Base-by-base conservation (phyloP, 1,140 invertebrate species). In the Plodia interpunctella region DNA sequence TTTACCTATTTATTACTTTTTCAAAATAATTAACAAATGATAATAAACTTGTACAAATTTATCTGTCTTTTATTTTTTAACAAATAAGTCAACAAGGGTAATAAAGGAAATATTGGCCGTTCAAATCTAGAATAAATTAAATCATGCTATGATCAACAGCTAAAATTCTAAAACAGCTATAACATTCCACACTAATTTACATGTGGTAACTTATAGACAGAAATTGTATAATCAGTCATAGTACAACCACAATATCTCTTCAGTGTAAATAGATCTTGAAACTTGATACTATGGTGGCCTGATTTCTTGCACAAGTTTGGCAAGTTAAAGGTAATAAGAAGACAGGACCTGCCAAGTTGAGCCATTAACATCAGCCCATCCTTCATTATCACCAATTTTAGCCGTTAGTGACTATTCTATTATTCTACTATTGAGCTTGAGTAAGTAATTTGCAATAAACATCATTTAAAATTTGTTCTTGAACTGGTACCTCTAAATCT, bases 31-130 rank as follows among this genome's bases (percentile, higher is more conserved):
- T 78, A 80, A 78, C 76, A 81, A 83, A 87, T 78, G 74, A 84
- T 32, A 87, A 78, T 87, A 81, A 81, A 85, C 62, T 80, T 87
- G 86, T 89, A 89, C 83, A 88, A 87, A 86, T 80, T 76, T 70
- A 66, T 50, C 56, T 44, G 13, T n/a, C 10, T 17, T 38, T 56
- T 68, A 75, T 68, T 79, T 78, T 86, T 78, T 35, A 70, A 50
- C 20, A 53, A 20, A 60, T 25, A 3, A 32, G 30, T 32, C 19
- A 66, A 38, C 21, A 30, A 57, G 15, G 52, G 15, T 54, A 54
- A 32, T 56, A 65, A 51, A 63, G 49, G 20, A 54, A 60, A 57
- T 60, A 20, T 19, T 19, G 44, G 49, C 56, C 49, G 56, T 50
- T 57, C n/a, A 38, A 44, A 25, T 13, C 32, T 35, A 5, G 15